phyloP scores from a whole-genome alignment of 2,888 invertebrate genomes.

The Palloptera scutellata region DNA sequence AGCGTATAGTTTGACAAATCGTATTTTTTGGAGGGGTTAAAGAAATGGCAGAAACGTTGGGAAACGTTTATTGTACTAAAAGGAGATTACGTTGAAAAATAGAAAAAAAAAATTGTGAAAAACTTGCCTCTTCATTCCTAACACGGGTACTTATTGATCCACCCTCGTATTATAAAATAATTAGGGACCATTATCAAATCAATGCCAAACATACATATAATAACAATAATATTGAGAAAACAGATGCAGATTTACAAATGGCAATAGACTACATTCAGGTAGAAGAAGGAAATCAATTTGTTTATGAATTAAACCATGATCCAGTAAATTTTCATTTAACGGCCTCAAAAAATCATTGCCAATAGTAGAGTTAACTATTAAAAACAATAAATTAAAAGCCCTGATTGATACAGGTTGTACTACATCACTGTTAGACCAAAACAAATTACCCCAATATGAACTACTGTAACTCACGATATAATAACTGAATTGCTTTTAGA shows the following conservation, averaged over 20 bases:
- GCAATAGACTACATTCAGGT: conserved; percentile 17
- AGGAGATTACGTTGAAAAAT: too few species aligned
- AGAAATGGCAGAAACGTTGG: too few species aligned
- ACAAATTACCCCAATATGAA: conserved; percentile 26
- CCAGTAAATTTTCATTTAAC: conserved; percentile 32
- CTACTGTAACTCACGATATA: conserved; percentile 15
- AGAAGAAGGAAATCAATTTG: not conserved
- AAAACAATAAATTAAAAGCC: conserved; percentile 18
- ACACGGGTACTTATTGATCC: too few species aligned
- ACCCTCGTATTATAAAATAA: too few species aligned
- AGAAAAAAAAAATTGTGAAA: too few species aligned
- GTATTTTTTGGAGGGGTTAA: too few species aligned
- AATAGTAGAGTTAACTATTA: conserved; percentile 24
- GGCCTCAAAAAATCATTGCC: conserved; percentile 21
- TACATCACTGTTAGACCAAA: conserved; percentile 27
- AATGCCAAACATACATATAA: not conserved
- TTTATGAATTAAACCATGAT: not conserved
- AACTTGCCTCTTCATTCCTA: too few species aligned
- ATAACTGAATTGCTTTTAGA: conserved; percentile 23
- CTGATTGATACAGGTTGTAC: conserved; percentile 33
- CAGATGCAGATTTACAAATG: conserved; percentile 8
- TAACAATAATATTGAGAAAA: conserved; percentile 1
- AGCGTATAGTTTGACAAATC: too few species aligned
- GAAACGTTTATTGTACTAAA: too few species aligned
- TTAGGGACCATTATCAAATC: not conserved